Evolutionary conservation across 2,888 invertebrate species (phyloP), one percentile per base, ranked within the genome.

Genomic region (Chydorus sphaericus): DNA sequence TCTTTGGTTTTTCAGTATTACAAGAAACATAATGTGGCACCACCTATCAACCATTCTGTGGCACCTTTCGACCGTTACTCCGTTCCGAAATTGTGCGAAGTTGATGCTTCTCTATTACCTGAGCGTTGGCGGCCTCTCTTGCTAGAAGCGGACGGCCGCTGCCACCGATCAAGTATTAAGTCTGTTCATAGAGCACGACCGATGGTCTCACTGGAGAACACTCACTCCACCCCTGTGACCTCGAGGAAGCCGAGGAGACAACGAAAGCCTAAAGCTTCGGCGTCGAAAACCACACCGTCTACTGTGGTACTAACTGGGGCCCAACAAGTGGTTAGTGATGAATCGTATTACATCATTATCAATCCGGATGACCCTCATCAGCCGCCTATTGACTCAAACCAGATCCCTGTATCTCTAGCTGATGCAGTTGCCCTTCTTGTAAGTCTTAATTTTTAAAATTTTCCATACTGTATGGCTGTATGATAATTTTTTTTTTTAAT

Each of bases 1-100:
- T n/a, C n/a, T n/a, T n/a, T n/a, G 26, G 4, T n/a, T 23, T 18
- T 37, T 5, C 37, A 53, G 53, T 53, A 53, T 16, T 53, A 53
- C 37, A 10, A 37, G 16, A 26, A 11, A 38, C 28, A 53, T 28
- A 38, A 38, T n/a, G 38, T 37, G 8, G 53, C 53, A 7, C 53
- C 53, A 14, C 37, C 36, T 26, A 5, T 53, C 2, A 2, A 23
- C 26, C 53, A 29, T 20, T 8, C 16, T 14, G 14, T 53, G 14
- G 37, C 36, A 7, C 53, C 37, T 8, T 53, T 53, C 16, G 53
- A 53, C n/a, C 38, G 37, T n/a, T 4, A 36, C 7, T 44, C 44
- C 23, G 5, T 10, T 7, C 33, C n/a, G 11, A 20, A n/a, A 28
- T 38, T 53, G 6, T 28, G 38, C 10, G 53, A 53, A 14, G 53